Base-by-base conservation (phyloP, 2,113 vertebrate genomes). In the Alligator sinensis region DNA sequence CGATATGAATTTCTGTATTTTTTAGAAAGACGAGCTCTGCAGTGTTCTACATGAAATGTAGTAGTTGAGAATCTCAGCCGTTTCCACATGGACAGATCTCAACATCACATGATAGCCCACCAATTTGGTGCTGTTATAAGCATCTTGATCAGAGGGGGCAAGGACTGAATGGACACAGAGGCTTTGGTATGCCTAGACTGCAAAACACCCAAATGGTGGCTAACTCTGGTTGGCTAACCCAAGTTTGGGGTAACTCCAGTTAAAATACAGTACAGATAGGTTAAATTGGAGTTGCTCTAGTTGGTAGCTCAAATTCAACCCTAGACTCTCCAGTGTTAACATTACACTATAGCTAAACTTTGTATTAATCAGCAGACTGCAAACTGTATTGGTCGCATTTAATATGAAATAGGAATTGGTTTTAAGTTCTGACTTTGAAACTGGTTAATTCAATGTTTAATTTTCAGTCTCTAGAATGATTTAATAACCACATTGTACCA, bases 221-320 rank as follows among this genome's bases (percentile, higher is more conserved):
- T 76, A 66, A 62, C 24, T 88, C 18, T 47, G 0, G 0, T 64
- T 80, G 66, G 87, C 91, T 47, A 47, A 47, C 47, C 47, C 47
- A 47, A 47, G 47, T 47, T 62, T 80, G 84, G 9, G 87, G 24
- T 19, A n/a, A 77, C 30, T 86, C 59, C 62, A 72, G 88, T 94
- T 91, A 62, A 89, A 57, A 84, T 19, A 79, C 0, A 2, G 55
- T 4, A 5, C 94, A 93, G 61, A 63, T 64, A 80, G 27, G 25
- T 68, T 75, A 91, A 78, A 22, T 86, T 21, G 34, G 38, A 25
- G 21, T 80, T 62, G 70, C 60, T 38, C 88, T 83, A 38, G 55
- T 47, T 74, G 59, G 91, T 80, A 82, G 47, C 92, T 94, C 22
- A 24, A 76, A 86, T 63, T 84, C 28, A 93, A 92, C 92, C 89